Evolutionary conservation across 2,888 invertebrate species (phyloP), one percentile per base, ranked within the genome.

Genomic region (Aromia moschata): DNA sequence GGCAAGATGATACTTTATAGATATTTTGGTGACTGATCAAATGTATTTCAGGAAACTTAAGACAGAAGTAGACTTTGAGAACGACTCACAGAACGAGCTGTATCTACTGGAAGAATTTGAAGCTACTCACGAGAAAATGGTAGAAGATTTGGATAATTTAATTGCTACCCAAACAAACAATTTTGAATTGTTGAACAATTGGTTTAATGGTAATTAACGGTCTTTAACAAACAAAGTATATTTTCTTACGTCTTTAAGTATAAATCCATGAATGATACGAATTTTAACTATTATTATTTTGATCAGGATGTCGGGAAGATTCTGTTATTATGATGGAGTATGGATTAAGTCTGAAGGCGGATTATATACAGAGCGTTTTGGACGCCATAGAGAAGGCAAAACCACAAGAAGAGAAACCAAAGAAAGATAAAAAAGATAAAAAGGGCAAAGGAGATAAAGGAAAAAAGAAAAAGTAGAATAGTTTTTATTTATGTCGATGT

Each of bases 161-260:
- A 7, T 45, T 7, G 44, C 18, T 0, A 31, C 45, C 1, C 58
- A 58, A 36, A 31, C 20, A 2, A 53, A 25, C 10, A 41, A 64
- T 31, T 59, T 61, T 16, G 52, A 61, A 7, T 2, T 51, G 7
- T 12, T 62, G 3, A 36, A 56, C 4, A 15, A 62, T 5, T 70
- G 70, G 70, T 69, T 68, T 55, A 33, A 62, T 25, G 68, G 70
- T 70, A 57, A 41, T n/a, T n/a, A n/a, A n/a, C n/a, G n/a, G n/a
- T n/a, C n/a, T n/a, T n/a, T n/a, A n/a, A n/a, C n/a, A n/a, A n/a
- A n/a, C n/a, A n/a, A n/a, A n/a, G n/a, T 25, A 25, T 25, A 25
- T 25, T 25, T 25, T 25, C n/a, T n/a, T n/a, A n/a, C n/a, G n/a
- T n/a, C n/a, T n/a, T n/a, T n/a, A n/a, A n/a, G n/a, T n/a, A n/a